Evolutionary conservation across 2,888 invertebrate species (phyloP).

Genomic region (Nesidiocoris tenuis): DNA sequence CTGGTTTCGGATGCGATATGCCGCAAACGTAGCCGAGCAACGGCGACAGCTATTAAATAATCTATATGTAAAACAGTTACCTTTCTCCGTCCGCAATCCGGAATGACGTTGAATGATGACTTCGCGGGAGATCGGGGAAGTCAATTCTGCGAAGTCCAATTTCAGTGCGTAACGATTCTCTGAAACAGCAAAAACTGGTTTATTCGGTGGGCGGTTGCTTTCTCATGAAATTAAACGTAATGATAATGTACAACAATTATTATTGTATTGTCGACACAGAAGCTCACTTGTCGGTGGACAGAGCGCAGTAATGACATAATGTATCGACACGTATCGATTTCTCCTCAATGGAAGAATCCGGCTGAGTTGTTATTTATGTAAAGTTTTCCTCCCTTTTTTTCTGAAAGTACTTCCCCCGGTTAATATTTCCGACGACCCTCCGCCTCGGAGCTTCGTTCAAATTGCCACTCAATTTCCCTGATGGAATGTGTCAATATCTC

Average conservation of each 20-base stretch:
- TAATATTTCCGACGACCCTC: background rate
- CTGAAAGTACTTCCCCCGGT: background rate
- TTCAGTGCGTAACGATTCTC: no score
- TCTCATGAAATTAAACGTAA: no score
- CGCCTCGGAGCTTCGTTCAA: constrained; percentile 1
- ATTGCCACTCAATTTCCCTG: constrained; percentile 40
- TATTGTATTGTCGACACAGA: no score
- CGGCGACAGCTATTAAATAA: background rate
- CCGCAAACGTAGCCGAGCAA: background rate
- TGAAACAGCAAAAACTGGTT: no score
- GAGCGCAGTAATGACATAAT: no score
- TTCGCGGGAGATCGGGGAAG: background rate
- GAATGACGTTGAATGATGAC: background rate
- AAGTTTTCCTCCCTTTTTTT: background rate
- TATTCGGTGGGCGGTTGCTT: no score
- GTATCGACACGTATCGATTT: background rate
- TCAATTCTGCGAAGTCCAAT: no score
- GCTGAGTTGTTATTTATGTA: background rate
- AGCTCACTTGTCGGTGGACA: no score
- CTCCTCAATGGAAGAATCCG: background rate
- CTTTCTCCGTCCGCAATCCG: background rate
- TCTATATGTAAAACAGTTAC: background rate
- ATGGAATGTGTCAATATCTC: constrained; percentile 42
- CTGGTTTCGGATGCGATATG: background rate
- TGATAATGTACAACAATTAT: no score